A percentile compares a stretch with the other conserved stretches of the same genome.
Conservation (phyloP, 2,888 invertebrate genomes). For the Thelaira solivaga region DNA sequence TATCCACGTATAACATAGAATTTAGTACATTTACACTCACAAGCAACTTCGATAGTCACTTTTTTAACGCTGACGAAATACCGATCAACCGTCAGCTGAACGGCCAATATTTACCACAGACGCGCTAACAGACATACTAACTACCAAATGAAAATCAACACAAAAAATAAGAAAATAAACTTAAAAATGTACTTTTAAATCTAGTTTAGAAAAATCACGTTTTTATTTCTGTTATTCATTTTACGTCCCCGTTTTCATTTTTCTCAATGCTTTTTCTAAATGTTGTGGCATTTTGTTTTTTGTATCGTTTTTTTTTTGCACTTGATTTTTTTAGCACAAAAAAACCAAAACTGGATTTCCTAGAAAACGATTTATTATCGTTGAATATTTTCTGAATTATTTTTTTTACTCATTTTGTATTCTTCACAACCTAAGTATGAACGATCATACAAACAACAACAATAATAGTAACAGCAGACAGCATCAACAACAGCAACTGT, state of each 20-base stretch:
- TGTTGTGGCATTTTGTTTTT: conserved; percentile 32
- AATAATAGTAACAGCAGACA: background rate
- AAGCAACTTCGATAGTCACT: conserved; percentile 7
- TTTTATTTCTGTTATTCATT: conserved; percentile 34
- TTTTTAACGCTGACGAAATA: background rate
- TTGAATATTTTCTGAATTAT: conserved; percentile 53
- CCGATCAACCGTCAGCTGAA: background rate
- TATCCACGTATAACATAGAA: conserved; percentile 23
- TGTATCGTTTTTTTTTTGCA: conserved; percentile 21
- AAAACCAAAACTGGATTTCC: conserved; percentile 66
- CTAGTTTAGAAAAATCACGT: conserved; percentile 65
- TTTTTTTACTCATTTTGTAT: conserved; percentile 18
- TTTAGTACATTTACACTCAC: conserved; percentile 43
- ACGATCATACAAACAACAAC: background rate
- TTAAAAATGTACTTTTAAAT: conserved; percentile 59
- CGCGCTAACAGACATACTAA: conserved; percentile 8
- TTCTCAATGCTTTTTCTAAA: conserved; percentile 12
- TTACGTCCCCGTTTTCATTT: background rate
- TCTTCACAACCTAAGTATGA: conserved; percentile 12
- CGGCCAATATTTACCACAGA: background rate
- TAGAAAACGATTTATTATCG: conserved; percentile 64
- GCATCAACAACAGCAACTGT: conserved; percentile 4
- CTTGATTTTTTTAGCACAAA: conserved; percentile 56
- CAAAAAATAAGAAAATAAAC: conserved; percentile 27
- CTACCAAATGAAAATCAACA: background rate